Base-by-base conservation (phyloP, 2,797 vertebrate genomes). In the Malacoctenus gilli region DNA sequence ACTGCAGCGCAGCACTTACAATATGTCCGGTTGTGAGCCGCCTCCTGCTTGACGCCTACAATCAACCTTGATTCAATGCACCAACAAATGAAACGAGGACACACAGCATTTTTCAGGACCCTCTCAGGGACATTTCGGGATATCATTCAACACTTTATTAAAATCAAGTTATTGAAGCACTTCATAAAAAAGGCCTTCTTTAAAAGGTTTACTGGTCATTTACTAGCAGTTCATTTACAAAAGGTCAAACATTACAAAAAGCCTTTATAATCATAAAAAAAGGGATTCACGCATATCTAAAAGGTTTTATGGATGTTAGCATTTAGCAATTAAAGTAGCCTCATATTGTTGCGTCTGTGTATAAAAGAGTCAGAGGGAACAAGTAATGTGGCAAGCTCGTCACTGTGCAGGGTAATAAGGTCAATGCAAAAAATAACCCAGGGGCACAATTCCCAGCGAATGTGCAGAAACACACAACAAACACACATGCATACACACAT, bases 401-500 rank as follows among this genome's bases (percentile, higher is more conserved):
- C 91, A 91, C 92, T 87, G 87, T 77, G 89, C 91, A 89, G 92
- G 92, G 93, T 95, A 96, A 96, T 96, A 95, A 97, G 95, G 95
- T 96, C 95, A 95, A 89, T 91, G 91, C 91, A 93, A 92, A 94
- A 95, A 95, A 95, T 92, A 94, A 92, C 94, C 91, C 89, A 81
- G 87, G 92, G 95, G 93, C 94, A 92, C 80, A 87, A 92, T 95
- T 93, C 91, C 93, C 86, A 83, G 92, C 93, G 95, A 95, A 95
- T 91, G 90, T 89, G 90, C 90, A 89, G 90, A 92, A 71, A 89
- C 85, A 91, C 92, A 64, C 91, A 91, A 62, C 67, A 64, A 43
- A 77, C 8, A 83, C 10, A 72, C n/a, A 68, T 41, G 40, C 59
- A 53, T 59, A 64, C 41, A 50, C 51, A 64, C 91, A 91, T 46